Evolutionary conservation across 2,888 invertebrate species (phyloP), one percentile per base, ranked within the genome.

Genomic region (Piscicola geometra): DNA sequence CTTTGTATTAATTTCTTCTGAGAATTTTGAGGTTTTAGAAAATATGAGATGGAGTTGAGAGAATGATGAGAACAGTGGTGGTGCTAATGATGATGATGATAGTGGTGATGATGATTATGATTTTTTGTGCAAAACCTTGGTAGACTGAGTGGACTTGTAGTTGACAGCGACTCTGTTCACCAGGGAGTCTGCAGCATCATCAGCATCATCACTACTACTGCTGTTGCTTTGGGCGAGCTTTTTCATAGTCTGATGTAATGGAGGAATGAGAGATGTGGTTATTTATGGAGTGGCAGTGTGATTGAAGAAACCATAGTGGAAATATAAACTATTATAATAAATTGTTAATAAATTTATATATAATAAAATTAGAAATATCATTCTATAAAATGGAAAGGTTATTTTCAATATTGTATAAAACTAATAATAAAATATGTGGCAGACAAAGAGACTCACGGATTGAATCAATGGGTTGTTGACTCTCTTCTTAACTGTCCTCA

Each of bases 1-100:
- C 28, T 60, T 12, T 60, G 30, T 73, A 35, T 30, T 47, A 47
- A 25, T 73, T 47, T 73, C 15, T 60, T 47, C n/a, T n/a, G n/a
- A n/a, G 15, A 18, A 50, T 50, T 18, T 15, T 18, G n/a, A 15
- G 52, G n/a, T 50, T 15, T 50, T 50, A 18, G 52, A 50, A 18
- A 50, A 50, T 15, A 50, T 50, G 15, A 50, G 52, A 50, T 50
- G 15, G n/a, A 18, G n/a, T 50, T 15, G n/a, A 15, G 15, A 66
- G 12, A 18, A n/a, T n/a, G n/a, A n/a, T n/a, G n/a, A n/a, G n/a
- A n/a, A n/a, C n/a, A n/a, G n/a, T n/a, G n/a, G n/a, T n/a, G n/a
- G n/a, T n/a, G n/a, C n/a, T n/a, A n/a, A n/a, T n/a, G n/a, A n/a
- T n/a, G n/a, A n/a, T n/a, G n/a, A n/a, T n/a, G n/a, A n/a, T n/a